Conservation (phyloP, 2,888 invertebrate species). For the Campoletis raptor region DNA sequence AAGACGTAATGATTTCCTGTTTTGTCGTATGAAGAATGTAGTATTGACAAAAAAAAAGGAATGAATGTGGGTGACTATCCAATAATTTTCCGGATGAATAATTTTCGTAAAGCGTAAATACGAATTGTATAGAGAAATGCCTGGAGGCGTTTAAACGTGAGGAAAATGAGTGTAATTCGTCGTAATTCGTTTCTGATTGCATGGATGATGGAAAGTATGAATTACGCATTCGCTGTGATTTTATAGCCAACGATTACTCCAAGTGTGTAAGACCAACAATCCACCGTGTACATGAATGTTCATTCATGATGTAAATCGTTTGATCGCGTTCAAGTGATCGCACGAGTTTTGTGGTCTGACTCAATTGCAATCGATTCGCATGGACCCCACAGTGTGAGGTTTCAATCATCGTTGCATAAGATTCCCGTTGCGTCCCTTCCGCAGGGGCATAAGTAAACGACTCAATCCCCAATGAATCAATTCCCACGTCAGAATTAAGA, state of each 20-base stretch:
- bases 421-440: constrained; percentile 12
- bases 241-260: constrained; percentile 32
- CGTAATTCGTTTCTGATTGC: constrained; percentile 57
- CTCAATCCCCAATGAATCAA: constrained; percentile 27
- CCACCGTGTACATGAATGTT: constrained; percentile 58
- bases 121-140: constrained; percentile 29
- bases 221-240: constrained; percentile 28
- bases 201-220: constrained; percentile 26
- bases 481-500: not conserved
- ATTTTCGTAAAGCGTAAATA: constrained; percentile 7
- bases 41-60: not conserved
- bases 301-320: constrained; percentile 62
- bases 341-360: constrained; percentile 30
- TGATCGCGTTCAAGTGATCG: constrained; percentile 54
- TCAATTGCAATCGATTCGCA: constrained; percentile 36
- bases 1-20: not conserved
- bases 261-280: constrained; percentile 48
- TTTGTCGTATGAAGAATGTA: not conserved
- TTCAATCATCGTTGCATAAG: constrained; percentile 46
- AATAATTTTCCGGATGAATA: constrained; percentile 38
- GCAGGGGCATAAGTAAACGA: constrained; percentile 51
- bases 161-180: constrained; percentile 47
- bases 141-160: constrained; percentile 46
- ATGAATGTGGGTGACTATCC: constrained; percentile 1
- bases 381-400: constrained; percentile 30